phyloP scores from a whole-genome alignment of 2,113 vertebrate species.

The Chaetodon auriga region DNA sequence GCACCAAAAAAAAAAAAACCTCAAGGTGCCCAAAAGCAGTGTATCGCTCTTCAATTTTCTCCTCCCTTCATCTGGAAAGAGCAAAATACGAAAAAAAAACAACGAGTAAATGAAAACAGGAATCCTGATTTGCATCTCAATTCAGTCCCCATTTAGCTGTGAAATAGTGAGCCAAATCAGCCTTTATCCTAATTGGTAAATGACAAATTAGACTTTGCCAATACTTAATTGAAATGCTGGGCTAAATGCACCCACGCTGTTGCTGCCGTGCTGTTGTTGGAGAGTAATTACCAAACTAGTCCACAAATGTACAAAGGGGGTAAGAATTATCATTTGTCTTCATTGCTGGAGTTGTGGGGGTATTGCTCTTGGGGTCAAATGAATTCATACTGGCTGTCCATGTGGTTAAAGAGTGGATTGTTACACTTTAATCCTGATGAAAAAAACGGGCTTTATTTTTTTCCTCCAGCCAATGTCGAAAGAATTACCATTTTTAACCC shows the following conservation, averaged over 20 bases:
- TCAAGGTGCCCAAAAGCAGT: neutral
- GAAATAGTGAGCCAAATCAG: conserved; percentile 62
- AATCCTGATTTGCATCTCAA: conserved; percentile 52
- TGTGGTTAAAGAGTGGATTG: conserved; percentile 36
- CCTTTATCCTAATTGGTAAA: conserved; percentile 71
- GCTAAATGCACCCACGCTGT: conserved; percentile 70
- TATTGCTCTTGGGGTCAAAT: conserved; percentile 65
- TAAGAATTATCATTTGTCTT: conserved; percentile 72
- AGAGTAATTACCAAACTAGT: conserved; percentile 73
- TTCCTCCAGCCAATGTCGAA: neutral
- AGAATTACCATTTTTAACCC: neutral
- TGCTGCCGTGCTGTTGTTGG: conserved; percentile 56
- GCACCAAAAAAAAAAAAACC: neutral
- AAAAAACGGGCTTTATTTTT: conserved; percentile 9
- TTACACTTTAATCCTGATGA: conserved; percentile 48
- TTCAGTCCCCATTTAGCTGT: conserved; percentile 50
- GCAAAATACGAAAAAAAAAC: neutral
- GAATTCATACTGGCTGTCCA: conserved; percentile 53
- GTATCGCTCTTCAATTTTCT: neutral
- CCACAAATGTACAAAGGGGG: conserved; percentile 48
- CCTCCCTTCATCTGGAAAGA: neutral
- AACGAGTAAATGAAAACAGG: conserved; percentile 1
- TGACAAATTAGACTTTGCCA: conserved; percentile 77
- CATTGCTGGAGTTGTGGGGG: conserved; percentile 58
- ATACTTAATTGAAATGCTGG: conserved; percentile 75